Conservation (phyloP, 2,888 invertebrate genomes). For the Pediacus dermestoides region DNA sequence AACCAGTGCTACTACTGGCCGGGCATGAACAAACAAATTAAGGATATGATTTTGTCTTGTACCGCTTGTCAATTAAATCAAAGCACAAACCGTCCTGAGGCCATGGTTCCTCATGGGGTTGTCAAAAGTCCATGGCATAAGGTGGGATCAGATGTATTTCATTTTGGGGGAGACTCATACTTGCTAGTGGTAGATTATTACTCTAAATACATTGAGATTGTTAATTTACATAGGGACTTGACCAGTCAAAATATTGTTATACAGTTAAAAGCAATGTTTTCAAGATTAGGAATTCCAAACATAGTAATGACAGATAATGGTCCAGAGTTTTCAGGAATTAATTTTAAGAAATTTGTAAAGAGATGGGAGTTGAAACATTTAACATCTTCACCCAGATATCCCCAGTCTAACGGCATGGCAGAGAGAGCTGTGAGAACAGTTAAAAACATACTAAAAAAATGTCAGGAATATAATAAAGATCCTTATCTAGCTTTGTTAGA, state of each 20-base stretch:
- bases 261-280: slow-evolving; percentile 20
- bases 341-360: slow-evolving; percentile 16
- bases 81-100: slow-evolving; percentile 9
- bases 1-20: slow-evolving; percentile 9
- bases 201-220: slow-evolving; percentile 5
- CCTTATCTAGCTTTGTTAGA: slow-evolving; percentile 22
- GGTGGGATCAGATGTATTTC: slow-evolving; percentile 13
- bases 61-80: not conserved
- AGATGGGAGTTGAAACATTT: slow-evolving; percentile 17
- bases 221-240: slow-evolving; percentile 5
- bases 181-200: slow-evolving; percentile 12
- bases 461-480: slow-evolving; percentile 19
- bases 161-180: slow-evolving; percentile 8
- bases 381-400: slow-evolving; percentile 11
- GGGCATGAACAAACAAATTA: slow-evolving; percentile 12
- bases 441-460: slow-evolving; percentile 24
- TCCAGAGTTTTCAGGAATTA: slow-evolving; percentile 9
- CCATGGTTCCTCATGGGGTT: slow-evolving; percentile 13
- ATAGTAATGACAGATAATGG: slow-evolving; percentile 19
- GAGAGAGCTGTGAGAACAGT: slow-evolving; percentile 24
- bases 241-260: slow-evolving; percentile 4
- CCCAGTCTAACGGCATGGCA: slow-evolving; percentile 16
- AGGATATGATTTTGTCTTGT: slow-evolving; percentile 9
- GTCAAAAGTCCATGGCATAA: slow-evolving; percentile 11
- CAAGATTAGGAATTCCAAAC: slow-evolving; percentile 19